Conservation (phyloP, 2,888 invertebrate species). For the Sisyra terminalis region DNA sequence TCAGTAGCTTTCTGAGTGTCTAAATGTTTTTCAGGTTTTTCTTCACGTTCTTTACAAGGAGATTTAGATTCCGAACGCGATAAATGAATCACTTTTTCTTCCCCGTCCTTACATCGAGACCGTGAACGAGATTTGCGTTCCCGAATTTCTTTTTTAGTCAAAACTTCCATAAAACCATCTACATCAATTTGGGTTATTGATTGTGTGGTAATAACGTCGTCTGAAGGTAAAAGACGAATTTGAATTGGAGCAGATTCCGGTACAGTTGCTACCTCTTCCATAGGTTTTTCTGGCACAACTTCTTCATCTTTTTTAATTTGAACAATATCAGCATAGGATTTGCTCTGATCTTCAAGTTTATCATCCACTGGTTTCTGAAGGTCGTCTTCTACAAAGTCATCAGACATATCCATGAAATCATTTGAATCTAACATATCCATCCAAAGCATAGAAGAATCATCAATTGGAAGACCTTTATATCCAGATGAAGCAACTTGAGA, state of each 20-base stretch:
- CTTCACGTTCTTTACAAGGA: slow-evolving; percentile 5
- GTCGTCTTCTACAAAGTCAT: background rate
- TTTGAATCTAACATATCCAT: slow-evolving; percentile 8
- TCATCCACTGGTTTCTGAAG: background rate
- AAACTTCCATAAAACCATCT: slow-evolving; percentile 31
- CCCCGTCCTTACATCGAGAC: slow-evolving; percentile 10
- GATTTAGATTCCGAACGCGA: slow-evolving; percentile 2
- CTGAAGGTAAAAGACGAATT: slow-evolving; percentile 9
- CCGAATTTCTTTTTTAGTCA: slow-evolving; percentile 26
- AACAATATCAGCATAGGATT: background rate
- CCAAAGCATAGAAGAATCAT: slow-evolving; percentile 8
- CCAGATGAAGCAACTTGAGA: background rate
- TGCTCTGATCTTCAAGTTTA: background rate
- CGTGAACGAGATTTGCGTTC: slow-evolving; percentile 25
- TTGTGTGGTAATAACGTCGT: slow-evolving; percentile 19
- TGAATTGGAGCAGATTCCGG: background rate
- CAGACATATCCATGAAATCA: slow-evolving; percentile 14
- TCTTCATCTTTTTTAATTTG: background rate
- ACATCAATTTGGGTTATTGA: slow-evolving; percentile 21
- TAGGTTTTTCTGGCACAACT: background rate
- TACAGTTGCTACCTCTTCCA: background rate
- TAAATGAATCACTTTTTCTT: background rate
- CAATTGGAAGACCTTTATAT: slow-evolving; percentile 12
- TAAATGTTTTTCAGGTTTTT: slow-evolving; percentile 7
- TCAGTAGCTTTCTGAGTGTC: background rate